Conservation (phyloP, 2,797 vertebrate species). For the Premnoplex brunnescens region DNA sequence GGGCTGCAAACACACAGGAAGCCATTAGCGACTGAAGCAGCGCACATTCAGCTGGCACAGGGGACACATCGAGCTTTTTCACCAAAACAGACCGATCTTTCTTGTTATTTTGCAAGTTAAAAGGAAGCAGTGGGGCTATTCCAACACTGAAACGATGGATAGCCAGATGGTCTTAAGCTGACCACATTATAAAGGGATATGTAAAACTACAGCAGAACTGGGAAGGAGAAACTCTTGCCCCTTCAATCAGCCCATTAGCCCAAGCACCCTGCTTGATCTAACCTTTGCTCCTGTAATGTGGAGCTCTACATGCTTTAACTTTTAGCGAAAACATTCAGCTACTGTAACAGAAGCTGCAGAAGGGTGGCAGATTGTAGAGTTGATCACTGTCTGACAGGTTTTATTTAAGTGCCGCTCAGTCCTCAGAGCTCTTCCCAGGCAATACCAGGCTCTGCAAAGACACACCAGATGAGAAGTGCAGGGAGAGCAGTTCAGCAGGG, state of each 20-base stretch:
- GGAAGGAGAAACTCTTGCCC: neutral
- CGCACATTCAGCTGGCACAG: neutral
- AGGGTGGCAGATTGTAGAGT: slow-evolving; percentile 25
- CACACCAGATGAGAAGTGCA: neutral
- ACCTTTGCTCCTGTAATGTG: neutral
- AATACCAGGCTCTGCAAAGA: neutral
- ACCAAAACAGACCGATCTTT: neutral
- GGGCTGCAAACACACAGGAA: neutral
- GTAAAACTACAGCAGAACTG: neutral
- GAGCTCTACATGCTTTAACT: neutral
- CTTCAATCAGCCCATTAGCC: neutral
- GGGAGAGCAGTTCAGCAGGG: neutral
- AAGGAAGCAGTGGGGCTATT: neutral
- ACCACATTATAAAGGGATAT: neutral
- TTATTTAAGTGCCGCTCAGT: neutral
- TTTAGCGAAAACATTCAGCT: neutral
- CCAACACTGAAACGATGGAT: rapidly evolving
- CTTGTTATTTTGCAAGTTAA: neutral
- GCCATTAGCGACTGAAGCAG: neutral
- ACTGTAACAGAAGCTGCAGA: slow-evolving; percentile 7
- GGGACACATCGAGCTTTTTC: neutral
- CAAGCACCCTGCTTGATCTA: neutral
- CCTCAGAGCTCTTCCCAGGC: neutral
- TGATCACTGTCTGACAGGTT: slow-evolving; percentile 54
- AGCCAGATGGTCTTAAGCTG: neutral